These are phyloP conservation scores for Columba janthina DNA, from an alignment of 2,113 vertebrate species.

Conservation along the genomic window DNA sequence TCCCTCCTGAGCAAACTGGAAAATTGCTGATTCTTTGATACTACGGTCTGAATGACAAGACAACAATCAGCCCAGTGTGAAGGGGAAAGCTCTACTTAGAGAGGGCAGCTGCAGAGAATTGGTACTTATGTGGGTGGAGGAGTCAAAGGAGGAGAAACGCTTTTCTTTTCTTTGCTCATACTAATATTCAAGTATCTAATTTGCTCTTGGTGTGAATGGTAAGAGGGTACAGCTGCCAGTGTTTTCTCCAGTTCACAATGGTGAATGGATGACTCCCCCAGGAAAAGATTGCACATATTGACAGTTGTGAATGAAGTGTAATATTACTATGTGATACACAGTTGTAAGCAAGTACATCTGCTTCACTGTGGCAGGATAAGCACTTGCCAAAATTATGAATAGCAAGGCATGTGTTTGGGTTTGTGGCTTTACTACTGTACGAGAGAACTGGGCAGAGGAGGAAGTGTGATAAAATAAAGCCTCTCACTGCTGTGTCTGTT, in stretches of 20 bases:
- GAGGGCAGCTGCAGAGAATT: slow-evolving; percentile 49
- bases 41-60: background rate
- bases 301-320: background rate
- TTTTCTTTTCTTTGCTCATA: slow-evolving; percentile 10
- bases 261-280: background rate
- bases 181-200: slow-evolving; percentile 39
- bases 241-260: background rate
- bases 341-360: slow-evolving; percentile 39
- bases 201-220: slow-evolving; percentile 24
- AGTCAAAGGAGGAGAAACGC: slow-evolving; percentile 1
- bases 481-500: background rate
- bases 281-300: background rate
- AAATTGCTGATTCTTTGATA: background rate
- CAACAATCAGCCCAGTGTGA: background rate
- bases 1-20: background rate
- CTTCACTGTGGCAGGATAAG: background rate
- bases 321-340: background rate
- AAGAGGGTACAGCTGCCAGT: slow-evolving; percentile 50
- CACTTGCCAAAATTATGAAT: background rate
- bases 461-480: background rate
- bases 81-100: background rate
- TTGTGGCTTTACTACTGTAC: slow-evolving; percentile 11
- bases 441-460: slow-evolving; percentile 22
- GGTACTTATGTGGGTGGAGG: background rate
- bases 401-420: slow-evolving; percentile 30